Evolutionary conservation across 92 coral and sea anemone genomes (phyloP).

Genomic region (Bergia sp.): DNA sequence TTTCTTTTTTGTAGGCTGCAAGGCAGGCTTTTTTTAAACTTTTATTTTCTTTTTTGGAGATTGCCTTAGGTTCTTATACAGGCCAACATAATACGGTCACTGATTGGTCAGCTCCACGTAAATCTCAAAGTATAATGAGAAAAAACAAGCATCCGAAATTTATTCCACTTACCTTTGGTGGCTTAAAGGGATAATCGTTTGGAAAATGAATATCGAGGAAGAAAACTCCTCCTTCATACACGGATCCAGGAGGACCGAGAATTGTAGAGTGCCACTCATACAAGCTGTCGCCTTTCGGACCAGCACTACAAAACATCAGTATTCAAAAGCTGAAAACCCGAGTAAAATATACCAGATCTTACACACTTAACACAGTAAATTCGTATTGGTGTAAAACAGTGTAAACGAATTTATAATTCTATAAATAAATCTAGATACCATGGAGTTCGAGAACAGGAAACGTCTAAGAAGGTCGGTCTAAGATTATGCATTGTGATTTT

Average conservation of each 20-base stretch:
- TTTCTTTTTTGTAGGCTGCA: not conserved
- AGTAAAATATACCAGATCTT: not conserved
- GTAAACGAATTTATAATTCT: not conserved
- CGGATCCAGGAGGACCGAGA: slow-evolving; percentile 97
- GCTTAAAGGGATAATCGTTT: slow-evolving; percentile 94
- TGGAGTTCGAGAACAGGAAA: slow-evolving; percentile 5
- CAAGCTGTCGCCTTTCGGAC: slow-evolving; percentile 91
- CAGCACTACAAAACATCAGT: slow-evolving; percentile 70
- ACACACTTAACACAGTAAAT: not conserved
- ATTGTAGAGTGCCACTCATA: slow-evolving; percentile 97
- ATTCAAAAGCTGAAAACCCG: not conserved
- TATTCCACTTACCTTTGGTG: slow-evolving; percentile 85
- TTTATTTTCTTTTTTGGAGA: not conserved
- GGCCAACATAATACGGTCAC: not conserved
- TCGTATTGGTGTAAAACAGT: not conserved
- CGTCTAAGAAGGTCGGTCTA: not conserved
- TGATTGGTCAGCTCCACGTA: not conserved
- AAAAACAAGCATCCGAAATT: not conserved
- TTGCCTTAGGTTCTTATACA: not conserved
- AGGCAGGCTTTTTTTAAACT: not conserved
- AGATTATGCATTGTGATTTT: not conserved
- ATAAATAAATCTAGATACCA: slow-evolving; percentile 11
- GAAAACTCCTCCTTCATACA: slow-evolving; percentile 92
- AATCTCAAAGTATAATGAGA: not conserved
- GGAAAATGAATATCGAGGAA: slow-evolving; percentile 97